A percentile compares a stretch with the other conserved stretches of the same genome.
These are phyloP conservation scores for Cetoscarus ocellatus DNA, from an alignment of 2,797 vertebrate genomes.

Conservation along the genomic window DNA sequence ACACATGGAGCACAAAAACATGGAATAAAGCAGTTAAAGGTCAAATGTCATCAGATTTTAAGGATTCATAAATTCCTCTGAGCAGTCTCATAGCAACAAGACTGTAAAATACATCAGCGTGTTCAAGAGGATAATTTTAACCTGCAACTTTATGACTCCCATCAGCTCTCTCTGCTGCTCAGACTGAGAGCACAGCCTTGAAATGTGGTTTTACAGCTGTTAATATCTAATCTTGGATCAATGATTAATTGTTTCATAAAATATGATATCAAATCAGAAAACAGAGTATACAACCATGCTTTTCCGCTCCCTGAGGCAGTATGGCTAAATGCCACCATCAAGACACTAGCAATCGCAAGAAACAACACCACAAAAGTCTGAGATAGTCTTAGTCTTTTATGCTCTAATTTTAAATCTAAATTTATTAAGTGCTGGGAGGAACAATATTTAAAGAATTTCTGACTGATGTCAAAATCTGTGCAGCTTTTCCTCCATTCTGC, in stretches of 20 bases:
- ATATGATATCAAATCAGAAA: neutral
- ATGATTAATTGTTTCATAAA: neutral
- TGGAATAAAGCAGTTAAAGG: conserved; percentile 27
- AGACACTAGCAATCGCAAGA: neutral
- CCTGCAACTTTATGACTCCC: conserved; percentile 14
- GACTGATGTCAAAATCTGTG: no score
- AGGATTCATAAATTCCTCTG: conserved; percentile 16
- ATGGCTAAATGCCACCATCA: neutral
- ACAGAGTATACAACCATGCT: neutral
- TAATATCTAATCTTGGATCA: neutral
- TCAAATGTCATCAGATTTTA: conserved; percentile 29
- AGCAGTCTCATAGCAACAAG: conserved; percentile 10
- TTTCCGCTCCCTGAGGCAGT: neutral
- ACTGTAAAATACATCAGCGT: conserved; percentile 21
- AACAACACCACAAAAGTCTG: no score
- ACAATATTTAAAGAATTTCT: no score
- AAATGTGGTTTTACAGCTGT: neutral
- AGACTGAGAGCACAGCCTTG: neutral
- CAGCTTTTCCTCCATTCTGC: no score
- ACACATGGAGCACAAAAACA: conserved; percentile 12
- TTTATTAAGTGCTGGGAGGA: no score
- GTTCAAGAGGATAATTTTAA: conserved; percentile 34
- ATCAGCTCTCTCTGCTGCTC: neutral
- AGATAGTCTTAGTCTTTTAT: no score
- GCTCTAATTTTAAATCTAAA: no score